These are phyloP conservation scores for Megalopta genalis DNA, from an alignment of 1,140 invertebrate species.

Conservation along the genomic window DNA sequence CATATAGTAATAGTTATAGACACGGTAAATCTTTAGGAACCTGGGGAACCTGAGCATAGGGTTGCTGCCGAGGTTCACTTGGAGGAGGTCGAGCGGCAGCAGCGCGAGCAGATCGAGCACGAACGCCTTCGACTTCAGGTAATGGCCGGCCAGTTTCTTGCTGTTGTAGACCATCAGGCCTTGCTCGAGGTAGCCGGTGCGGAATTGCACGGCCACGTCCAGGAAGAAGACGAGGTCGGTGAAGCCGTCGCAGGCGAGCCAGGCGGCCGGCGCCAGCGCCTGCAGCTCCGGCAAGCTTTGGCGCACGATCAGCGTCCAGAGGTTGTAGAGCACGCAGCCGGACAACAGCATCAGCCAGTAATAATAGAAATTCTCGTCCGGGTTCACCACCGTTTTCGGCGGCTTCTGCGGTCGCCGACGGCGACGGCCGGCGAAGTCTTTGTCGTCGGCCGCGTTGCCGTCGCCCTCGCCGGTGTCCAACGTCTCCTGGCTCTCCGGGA, in stretches of 20 bases:
- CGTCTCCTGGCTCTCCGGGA: conserved; percentile 92
- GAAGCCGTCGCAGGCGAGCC: conserved; percentile 90
- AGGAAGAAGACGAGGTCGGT: conserved; percentile 92
- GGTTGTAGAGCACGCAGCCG: conserved; percentile 94
- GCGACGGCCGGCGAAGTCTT: conserved; percentile 80
- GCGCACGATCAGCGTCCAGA: conserved; percentile 96
- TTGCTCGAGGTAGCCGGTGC: conserved; percentile 97
- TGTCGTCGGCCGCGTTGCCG: conserved; percentile 83
- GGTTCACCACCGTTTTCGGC: conserved; percentile 94
- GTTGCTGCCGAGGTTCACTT: conserved; percentile 88
- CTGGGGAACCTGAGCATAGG: conserved; percentile 91
- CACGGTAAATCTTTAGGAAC: conserved; percentile 93
- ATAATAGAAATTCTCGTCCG: conserved; percentile 97
- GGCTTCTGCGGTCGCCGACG: conserved; percentile 83
- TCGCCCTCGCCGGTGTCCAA: conserved; percentile 83
- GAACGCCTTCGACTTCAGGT: conserved; percentile 91
- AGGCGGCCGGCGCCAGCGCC: conserved; percentile 85
- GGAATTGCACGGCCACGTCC: conserved; percentile 93
- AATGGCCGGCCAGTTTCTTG: conserved; percentile 93
- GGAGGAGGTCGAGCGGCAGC: conserved; percentile 92
- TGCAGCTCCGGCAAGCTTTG: conserved; percentile 95
- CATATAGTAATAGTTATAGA: conserved; percentile 96
- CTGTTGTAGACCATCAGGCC: conserved; percentile 96
- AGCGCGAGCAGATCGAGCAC: conserved; percentile 91
- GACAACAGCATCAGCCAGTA: conserved; percentile 96